Evolutionary conservation across 2,797 vertebrate genomes (phyloP).

Genomic region (Acipenser transmontanus): DNA sequence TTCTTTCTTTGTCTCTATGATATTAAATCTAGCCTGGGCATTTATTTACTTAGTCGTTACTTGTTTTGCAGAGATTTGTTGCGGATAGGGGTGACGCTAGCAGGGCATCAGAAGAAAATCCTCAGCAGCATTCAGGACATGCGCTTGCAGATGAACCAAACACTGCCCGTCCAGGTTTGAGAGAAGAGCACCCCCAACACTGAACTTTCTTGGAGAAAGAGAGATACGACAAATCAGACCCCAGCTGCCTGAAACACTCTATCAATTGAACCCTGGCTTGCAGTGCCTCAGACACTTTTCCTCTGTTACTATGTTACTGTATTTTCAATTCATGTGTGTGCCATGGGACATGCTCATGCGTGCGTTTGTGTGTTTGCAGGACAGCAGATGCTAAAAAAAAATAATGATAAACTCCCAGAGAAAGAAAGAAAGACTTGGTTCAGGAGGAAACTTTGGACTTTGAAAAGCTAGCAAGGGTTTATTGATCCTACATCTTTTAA

Average conservation of each 20-base stretch:
- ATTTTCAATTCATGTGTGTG: conserved; percentile 31
- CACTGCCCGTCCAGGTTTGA: conserved; percentile 95
- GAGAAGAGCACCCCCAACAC: conserved; percentile 38
- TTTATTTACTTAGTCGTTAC: conserved; percentile 25
- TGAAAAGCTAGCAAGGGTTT: conserved; percentile 22
- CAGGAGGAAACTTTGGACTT: conserved; percentile 18
- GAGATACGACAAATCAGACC: conserved; percentile 52
- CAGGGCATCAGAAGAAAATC: conserved; percentile 97
- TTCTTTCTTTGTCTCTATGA: too few species aligned
- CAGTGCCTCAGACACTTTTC: conserved; percentile 70
- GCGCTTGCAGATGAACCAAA: conserved; percentile 98
- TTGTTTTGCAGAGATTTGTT: conserved; percentile 76
- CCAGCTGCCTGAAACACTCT: conserved; percentile 68
- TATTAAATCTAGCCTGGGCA: too few species aligned
- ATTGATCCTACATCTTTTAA: conserved; percentile 37
- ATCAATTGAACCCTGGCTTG: conserved; percentile 71
- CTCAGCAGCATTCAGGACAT: conserved; percentile 98
- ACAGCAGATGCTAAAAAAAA: conserved; percentile 31
- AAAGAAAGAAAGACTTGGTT: conserved; percentile 11
- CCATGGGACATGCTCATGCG: conserved; percentile 48
- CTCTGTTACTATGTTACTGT: conserved; percentile 22
- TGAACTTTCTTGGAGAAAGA: conserved; percentile 52
- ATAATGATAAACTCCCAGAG: conserved; percentile 21
- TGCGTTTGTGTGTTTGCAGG: conserved; percentile 57
- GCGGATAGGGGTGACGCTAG: conserved; percentile 92